Conservation (phyloP, 2,888 invertebrate species). For the Nycteola revayana region DNA sequence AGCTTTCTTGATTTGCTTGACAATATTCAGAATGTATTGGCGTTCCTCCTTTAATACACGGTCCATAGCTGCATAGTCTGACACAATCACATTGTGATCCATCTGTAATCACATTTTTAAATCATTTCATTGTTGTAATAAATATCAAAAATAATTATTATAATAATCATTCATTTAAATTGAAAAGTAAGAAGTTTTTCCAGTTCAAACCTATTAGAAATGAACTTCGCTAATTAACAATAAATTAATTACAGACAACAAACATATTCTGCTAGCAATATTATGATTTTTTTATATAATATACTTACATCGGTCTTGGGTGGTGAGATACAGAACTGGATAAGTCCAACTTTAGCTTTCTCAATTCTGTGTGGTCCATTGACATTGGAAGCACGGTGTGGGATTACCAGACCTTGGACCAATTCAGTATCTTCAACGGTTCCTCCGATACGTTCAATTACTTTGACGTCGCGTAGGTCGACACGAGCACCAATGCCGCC, state of each 20-base stretch:
- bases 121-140: background rate
- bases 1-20: slow-evolving; percentile 98
- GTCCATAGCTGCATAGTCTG: slow-evolving; percentile 99
- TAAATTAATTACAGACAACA: too few species aligned
- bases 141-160: too few species aligned
- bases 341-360: slow-evolving; percentile 98
- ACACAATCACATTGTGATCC: slow-evolving; percentile 97
- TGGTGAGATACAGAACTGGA: slow-evolving; percentile 99
- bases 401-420: slow-evolving; percentile 96
- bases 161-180: too few species aligned
- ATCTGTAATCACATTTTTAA: slow-evolving; percentile 78
- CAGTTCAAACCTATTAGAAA: too few species aligned
- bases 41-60: slow-evolving; percentile 98
- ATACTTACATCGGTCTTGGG: slow-evolving; percentile 97
- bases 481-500: slow-evolving; percentile 87
- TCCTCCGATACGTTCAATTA: slow-evolving; percentile 98
- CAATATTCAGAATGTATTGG: slow-evolving; percentile 98
- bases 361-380: slow-evolving; percentile 97
- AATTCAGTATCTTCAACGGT: slow-evolving; percentile 98
- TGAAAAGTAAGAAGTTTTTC: too few species aligned
- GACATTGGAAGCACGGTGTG: slow-evolving; percentile 92
- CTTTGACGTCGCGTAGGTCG: slow-evolving; percentile 97
- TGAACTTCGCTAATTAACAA: too few species aligned
- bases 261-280: too few species aligned
- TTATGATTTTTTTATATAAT: too few species aligned